Base-by-base conservation (phyloP, 2,888 invertebrate genomes). In the Tillus elongatus region DNA sequence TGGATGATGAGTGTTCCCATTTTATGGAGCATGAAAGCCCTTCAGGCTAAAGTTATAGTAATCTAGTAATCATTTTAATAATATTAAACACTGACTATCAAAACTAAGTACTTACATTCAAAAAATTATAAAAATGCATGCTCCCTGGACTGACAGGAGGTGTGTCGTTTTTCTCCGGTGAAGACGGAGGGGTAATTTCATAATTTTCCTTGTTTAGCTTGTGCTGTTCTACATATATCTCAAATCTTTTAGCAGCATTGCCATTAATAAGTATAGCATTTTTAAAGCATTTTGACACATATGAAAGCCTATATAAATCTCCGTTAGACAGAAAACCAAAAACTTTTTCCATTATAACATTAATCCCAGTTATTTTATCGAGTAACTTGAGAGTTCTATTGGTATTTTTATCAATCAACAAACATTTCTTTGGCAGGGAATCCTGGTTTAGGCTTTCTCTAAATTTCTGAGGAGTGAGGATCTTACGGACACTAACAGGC, bases 291-390 rank as follows among this genome's bases (percentile, higher is more conserved):
- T 35, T 48, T 6, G 56, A 57, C 2, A 60, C 61, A 37, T 49
- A 44, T 3, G 53, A 50, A 13, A 62, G 49, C 28, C 54, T 47
- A 43, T 55, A 61, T 24, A 64, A 40, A 45, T 63, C 64, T 3
- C 51, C 51, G 33, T 58, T 53, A 2, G 55, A 56, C 24, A 64
- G 43, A 43, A 57, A 49, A 8, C 43, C 34, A 24, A 63, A 54
- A 4, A 64, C 46, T 13, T 52, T 45, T 4, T 47, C 43, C 46
- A 63, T 51, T 9, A 63, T 49, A n/a, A 56, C 45, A n/a, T n/a
- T n/a, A n/a, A n/a, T n/a, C n/a, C n/a, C n/a, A 26, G 43, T 37
- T 24, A 54, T 52, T 27, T n/a, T 19, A n/a, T 8, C 24, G 24
- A 19, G 39, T 38, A 8, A 6, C 6, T 19, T 8, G n/a, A 19